Evolutionary conservation across 2,113 vertebrate species (phyloP), one percentile per base, ranked within the genome.

Genomic region (Nyctereutes procyonoides): DNA sequence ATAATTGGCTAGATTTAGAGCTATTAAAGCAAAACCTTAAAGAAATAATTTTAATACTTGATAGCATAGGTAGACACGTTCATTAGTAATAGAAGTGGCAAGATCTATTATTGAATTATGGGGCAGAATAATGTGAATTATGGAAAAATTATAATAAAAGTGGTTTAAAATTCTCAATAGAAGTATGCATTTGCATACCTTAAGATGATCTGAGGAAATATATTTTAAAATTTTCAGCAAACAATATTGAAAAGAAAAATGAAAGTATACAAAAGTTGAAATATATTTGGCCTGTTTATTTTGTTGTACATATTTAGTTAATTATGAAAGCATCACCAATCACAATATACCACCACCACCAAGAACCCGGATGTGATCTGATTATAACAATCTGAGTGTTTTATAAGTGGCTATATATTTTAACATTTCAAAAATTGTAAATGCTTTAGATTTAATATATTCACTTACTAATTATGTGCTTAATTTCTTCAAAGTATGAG

Each of bases 11-110:
- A 74, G 15, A 85, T 87, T 93, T 85, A 88, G 16, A 85, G 22
- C 48, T 94, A 65, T n/a, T 95, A 62, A 84, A 8, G 51, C 22
- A 80, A 65, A 85, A 93, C 2, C n/a, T 80, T 84, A 95, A 96
- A 67, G 51, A 80, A 95, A 92, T 92, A 91, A 88, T 93, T 95
- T 62, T 80, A 84, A 84, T 88, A 74, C n/a, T 89, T 88, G 32
- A 69, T 88, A 84, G 60, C 56, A 84, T 14, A 88, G 30, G 56
- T 43, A 80, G 85, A 90, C 58, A 74, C 10, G 67, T 93, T 91
- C 15, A 92, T 67, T 65, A 92, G 16, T 88, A 88, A 67, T 91
- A 15, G 32, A 86, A 95, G 51, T 80, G 26, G 10, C 14, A 88
- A 84, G 76, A 58, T 63, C 35, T 77, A 56, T 58, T 86, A 63